Percentiles rank a stretch among this genome's conserved stretches.
Evolutionary conservation across 2,113 vertebrate genomes (phyloP).

Genomic region (Rattus norvegicus): DNA sequence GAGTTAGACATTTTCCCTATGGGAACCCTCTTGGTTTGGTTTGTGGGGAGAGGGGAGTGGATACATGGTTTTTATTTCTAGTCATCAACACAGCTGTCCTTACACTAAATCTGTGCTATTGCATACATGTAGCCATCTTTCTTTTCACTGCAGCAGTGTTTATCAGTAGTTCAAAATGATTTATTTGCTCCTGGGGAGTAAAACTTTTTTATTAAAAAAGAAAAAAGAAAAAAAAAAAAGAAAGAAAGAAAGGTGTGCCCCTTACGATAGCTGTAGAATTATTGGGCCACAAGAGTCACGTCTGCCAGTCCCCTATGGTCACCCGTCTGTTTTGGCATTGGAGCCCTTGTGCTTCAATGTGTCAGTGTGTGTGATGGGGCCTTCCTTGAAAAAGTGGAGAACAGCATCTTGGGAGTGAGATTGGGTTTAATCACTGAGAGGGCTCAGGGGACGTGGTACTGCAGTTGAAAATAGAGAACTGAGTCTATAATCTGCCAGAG

Average conservation of each 20-base stretch:
- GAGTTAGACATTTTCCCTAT: slow-evolving; percentile 83
- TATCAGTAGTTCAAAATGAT: slow-evolving; percentile 71
- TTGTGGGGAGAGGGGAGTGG: slow-evolving; percentile 51
- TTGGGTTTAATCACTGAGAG: background rate
- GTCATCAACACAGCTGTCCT: slow-evolving; percentile 54
- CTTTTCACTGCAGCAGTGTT: slow-evolving; percentile 75
- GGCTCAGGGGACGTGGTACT: slow-evolving; percentile 36
- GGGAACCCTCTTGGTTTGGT: slow-evolving; percentile 79
- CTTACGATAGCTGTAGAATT: slow-evolving; percentile 51
- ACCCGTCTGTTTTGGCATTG: slow-evolving; percentile 22
- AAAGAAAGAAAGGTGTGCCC: slow-evolving; percentile 52
- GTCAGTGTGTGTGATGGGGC: slow-evolving; percentile 24
- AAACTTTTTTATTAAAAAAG: slow-evolving; percentile 71
- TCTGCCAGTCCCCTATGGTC: background rate
- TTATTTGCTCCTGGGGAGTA: slow-evolving; percentile 77
- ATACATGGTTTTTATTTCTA: slow-evolving; percentile 34
- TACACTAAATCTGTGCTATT: slow-evolving; percentile 73
- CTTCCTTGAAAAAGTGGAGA: background rate
- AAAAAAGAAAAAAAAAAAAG: slow-evolving; percentile 24
- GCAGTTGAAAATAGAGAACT: background rate
- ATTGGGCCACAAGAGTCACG: slow-evolving; percentile 41
- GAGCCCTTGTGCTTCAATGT: slow-evolving; percentile 27
- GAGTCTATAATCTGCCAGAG: slow-evolving; percentile 45
- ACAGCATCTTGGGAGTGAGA: background rate
- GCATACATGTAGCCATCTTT: slow-evolving; percentile 71